Evolutionary conservation across 2,888 invertebrate species (phyloP), one percentile per base, ranked within the genome.

Genomic region (Alentia gelatinosa): DNA sequence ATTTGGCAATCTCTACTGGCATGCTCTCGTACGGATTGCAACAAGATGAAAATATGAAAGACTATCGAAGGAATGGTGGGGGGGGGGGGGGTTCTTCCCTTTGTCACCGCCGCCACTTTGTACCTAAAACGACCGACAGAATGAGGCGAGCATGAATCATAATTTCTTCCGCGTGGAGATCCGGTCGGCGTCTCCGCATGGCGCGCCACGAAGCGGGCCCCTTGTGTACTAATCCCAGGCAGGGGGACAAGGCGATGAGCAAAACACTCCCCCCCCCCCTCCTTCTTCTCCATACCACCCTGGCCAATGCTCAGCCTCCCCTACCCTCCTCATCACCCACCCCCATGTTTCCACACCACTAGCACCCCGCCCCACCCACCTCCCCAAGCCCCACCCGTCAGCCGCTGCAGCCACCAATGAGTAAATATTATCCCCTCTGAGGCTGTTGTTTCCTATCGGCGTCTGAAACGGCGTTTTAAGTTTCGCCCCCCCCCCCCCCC

Each of bases 31-130:
- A n/a, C n/a, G n/a, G n/a, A n/a, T n/a, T n/a, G n/a, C n/a, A n/a
- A n/a, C n/a, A n/a, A n/a, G n/a, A n/a, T n/a, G n/a, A n/a, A n/a
- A n/a, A n/a, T n/a, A n/a, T n/a, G n/a, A n/a, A n/a, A n/a, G n/a
- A n/a, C n/a, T n/a, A n/a, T n/a, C n/a, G 56, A 19, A 56, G 56
- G 56, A 56, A 56, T 19, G 23, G 1, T 19, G n/a, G 56, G 47
- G 15, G 47, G 56, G n/a, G 19, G 56, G 15, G 30, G 26, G 15
- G 74, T 26, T 15, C 74, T 39, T 40, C 83, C 40, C 83, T 37
- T 83, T 83, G 83, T 83, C 83, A 40, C 83, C 39, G 74, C 42
- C 23, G 30, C 74, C 74, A 33, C 74, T 74, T 74, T 74, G 74
- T 74, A 74, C 30, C 74, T 74, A 74, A 74, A 74, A 74, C 33